Evolutionary conservation across 2,797 vertebrate genomes (phyloP).

Genomic region (Lacerta agilis): DNA sequence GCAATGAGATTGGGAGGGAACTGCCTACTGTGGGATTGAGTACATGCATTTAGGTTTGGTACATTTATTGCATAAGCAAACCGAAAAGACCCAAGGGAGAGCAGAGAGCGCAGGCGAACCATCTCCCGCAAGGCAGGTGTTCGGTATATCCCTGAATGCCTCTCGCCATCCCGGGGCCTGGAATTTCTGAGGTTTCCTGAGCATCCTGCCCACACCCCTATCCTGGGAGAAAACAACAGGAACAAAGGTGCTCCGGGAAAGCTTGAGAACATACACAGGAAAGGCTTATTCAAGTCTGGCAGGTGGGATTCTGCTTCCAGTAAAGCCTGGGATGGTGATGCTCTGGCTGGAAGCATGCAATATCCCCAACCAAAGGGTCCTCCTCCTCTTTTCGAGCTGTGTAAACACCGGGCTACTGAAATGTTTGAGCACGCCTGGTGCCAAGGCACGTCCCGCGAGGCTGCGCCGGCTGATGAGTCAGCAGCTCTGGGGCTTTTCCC

Average conservation of each 20-base stretch:
- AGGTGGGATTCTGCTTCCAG: fast-evolving
- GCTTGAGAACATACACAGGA: background rate
- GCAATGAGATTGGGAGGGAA: no score
- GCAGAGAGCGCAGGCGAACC: no score
- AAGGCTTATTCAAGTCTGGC: background rate
- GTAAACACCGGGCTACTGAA: background rate
- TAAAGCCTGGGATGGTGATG: background rate
- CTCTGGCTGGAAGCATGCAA: conserved; percentile 19
- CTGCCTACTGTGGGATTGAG: no score
- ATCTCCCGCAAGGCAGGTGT: no score
- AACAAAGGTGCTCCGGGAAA: background rate
- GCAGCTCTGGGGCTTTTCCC: background rate
- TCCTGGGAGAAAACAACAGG: background rate
- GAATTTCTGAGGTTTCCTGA: background rate
- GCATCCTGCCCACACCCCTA: fast-evolving
- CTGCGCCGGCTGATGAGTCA: background rate
- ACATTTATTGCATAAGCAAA: no score
- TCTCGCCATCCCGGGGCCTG: background rate
- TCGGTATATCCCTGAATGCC: no score
- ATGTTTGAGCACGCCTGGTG: background rate
- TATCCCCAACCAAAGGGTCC: fast-evolving
- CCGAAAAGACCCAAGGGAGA: no score
- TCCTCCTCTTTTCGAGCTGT: background rate
- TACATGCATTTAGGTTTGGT: no score
- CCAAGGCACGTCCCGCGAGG: background rate